Evolutionary conservation across 2,888 invertebrate species (phyloP).

Genomic region (Arge pagana): DNA sequence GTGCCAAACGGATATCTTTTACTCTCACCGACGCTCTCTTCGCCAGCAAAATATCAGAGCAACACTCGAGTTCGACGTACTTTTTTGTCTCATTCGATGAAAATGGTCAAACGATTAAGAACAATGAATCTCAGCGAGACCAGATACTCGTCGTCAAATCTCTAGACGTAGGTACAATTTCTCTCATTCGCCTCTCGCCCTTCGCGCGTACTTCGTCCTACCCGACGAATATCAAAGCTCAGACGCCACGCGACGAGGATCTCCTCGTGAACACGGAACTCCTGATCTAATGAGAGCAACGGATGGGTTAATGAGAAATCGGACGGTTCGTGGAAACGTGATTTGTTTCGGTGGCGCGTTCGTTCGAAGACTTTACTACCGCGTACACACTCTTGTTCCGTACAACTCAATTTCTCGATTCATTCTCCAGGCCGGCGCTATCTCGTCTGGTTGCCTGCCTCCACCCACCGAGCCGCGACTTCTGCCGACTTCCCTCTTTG

Average conservation of each 20-base stretch:
- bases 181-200: too few relatives aligned
- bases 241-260: too few relatives aligned
- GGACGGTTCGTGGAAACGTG: neutral
- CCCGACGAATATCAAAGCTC: too few relatives aligned
- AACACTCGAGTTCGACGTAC: neutral
- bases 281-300: neutral
- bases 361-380: neutral
- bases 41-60: neutral
- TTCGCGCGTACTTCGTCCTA: too few relatives aligned
- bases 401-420: slow-evolving; percentile 59
- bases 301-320: neutral
- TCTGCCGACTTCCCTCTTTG: slow-evolving; percentile 14
- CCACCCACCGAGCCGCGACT: slow-evolving; percentile 48
- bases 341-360: slow-evolving; percentile 3
- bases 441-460: slow-evolving; percentile 57
- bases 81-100: neutral
- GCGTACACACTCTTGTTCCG: slow-evolving; percentile 41
- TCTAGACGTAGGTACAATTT: too few relatives aligned
- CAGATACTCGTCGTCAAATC: too few relatives aligned
- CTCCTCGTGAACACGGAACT: too few relatives aligned
- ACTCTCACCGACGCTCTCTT: slow-evolving; percentile 12
- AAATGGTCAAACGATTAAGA: neutral
- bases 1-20: slow-evolving; percentile 26
- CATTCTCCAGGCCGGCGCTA: slow-evolving; percentile 54
- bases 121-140: neutral